Evolutionary conservation across 2,888 invertebrate species (phyloP).

Genomic region (Napeogenes sylphis): DNA sequence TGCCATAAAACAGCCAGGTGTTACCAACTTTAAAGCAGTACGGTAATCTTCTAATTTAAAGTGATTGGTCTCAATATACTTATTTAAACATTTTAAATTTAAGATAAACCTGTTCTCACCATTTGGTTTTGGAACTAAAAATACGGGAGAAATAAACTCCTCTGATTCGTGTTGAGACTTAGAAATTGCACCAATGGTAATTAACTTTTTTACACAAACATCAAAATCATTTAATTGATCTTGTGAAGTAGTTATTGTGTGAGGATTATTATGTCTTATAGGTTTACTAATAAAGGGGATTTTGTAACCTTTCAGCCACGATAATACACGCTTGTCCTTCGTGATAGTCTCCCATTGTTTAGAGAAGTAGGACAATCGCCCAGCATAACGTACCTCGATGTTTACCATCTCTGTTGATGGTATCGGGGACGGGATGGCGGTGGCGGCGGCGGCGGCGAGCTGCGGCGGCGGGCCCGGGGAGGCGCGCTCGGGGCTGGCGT

Average conservation of each 20-base stretch:
- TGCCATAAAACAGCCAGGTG: constrained; percentile 14
- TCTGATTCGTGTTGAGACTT: not conserved
- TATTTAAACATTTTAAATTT: constrained; percentile 24
- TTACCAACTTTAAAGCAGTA: constrained; percentile 16
- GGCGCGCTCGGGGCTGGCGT: constrained; percentile 1
- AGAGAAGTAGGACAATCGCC: constrained; percentile 14
- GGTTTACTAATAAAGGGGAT: constrained; percentile 11
- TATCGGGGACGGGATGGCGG: too few relatives aligned
- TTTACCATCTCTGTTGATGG: not conserved
- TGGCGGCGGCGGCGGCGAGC: not conserved
- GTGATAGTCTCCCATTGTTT: constrained; percentile 12
- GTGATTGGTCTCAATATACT: constrained; percentile 18
- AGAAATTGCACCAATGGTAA: not conserved
- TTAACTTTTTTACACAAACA: not conserved
- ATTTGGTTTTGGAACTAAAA: constrained; percentile 25
- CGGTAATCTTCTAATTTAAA: constrained; percentile 25
- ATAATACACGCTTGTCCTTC: constrained; percentile 12
- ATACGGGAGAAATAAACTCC: constrained; percentile 20
- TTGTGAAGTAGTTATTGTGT: not conserved
- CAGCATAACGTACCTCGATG: constrained; percentile 12
- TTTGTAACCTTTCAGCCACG: constrained; percentile 20
- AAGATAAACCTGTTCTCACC: constrained; percentile 20
- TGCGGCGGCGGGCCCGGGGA: not conserved
- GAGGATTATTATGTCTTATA: not conserved
- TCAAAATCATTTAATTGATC: not conserved